A percentile compares a stretch with the other conserved stretches of the same genome.
phyloP scores from a whole-genome alignment of 2,113 vertebrate species.

The Junco hyemalis region DNA sequence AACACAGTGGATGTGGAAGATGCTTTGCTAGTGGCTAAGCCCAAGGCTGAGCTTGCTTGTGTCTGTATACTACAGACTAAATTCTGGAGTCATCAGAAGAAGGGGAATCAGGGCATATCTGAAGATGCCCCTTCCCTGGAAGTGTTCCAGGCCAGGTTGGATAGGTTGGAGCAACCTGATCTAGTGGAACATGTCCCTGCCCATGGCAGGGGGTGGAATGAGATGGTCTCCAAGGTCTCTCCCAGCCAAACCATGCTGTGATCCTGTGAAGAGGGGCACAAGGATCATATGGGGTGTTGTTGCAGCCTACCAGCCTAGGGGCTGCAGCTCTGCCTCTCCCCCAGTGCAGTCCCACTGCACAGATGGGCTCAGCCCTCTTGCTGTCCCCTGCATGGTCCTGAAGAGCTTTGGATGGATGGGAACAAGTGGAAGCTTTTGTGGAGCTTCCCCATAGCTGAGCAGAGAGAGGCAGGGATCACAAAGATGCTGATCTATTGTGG shows the following conservation, averaged over 20 bases:
- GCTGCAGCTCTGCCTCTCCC: background rate
- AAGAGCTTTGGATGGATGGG: rapidly evolving
- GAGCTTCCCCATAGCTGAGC: background rate
- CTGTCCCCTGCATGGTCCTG: rapidly evolving
- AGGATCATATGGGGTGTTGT: rapidly evolving
- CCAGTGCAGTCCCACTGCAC: background rate
- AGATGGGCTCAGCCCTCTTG: background rate
- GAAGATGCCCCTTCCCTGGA: background rate
- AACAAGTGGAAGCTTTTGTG: background rate
- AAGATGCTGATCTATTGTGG: background rate
- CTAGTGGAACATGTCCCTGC: background rate
- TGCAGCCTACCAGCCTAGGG: background rate
- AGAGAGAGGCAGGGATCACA: background rate
- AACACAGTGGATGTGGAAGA: background rate
- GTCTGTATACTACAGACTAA: background rate
- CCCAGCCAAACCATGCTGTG: background rate
- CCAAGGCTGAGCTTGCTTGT: rapidly evolving
- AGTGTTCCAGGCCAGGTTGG: background rate
- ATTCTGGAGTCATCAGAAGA: background rate
- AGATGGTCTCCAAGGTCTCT: no score
- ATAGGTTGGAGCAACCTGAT: background rate
- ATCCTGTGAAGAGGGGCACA: no score
- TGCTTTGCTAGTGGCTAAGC: background rate
- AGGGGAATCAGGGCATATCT: background rate
- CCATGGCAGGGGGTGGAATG: background rate